These are phyloP conservation scores for Neocrepidodera transversa DNA, from an alignment of 2,888 invertebrate genomes.

Conservation along the genomic window DNA sequence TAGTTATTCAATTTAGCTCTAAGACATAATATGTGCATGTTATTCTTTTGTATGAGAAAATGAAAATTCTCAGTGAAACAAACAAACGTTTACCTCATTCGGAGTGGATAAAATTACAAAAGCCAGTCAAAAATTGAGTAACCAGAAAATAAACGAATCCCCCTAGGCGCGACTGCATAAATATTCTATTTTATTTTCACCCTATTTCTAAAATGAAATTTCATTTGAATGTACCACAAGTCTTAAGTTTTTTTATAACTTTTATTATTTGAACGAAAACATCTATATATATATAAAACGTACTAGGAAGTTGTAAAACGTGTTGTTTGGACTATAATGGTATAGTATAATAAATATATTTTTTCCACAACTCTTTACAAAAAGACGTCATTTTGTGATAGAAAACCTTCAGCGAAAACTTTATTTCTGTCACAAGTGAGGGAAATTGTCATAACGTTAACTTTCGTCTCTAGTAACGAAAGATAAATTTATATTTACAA, in stretches of 20 bases:
- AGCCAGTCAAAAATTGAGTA: slow-evolving; percentile 17
- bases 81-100: slow-evolving; percentile 12
- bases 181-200: slow-evolving; percentile 17
- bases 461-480: too few relatives aligned
- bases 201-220: slow-evolving; percentile 17
- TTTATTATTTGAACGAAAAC: slow-evolving; percentile 7
- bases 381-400: too few relatives aligned
- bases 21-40: slow-evolving; percentile 2
- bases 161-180: slow-evolving; percentile 13
- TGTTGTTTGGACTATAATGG: neutral
- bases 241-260: slow-evolving; percentile 12
- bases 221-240: slow-evolving; percentile 5
- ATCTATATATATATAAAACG: neutral
- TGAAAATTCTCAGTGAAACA: slow-evolving; percentile 5
- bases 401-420: too few relatives aligned
- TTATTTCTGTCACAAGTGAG: too few relatives aligned
- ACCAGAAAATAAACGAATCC: slow-evolving; percentile 16
- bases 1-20: neutral
- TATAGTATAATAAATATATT: too few relatives aligned
- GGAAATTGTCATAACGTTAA: too few relatives aligned
- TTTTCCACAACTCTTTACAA: too few relatives aligned
- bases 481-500: too few relatives aligned
- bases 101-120: slow-evolving; percentile 17
- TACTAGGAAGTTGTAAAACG: neutral
- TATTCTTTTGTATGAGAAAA: slow-evolving; percentile 6